Conservation (phyloP, 2,113 vertebrate genomes). For the Steatornis caripensis region DNA sequence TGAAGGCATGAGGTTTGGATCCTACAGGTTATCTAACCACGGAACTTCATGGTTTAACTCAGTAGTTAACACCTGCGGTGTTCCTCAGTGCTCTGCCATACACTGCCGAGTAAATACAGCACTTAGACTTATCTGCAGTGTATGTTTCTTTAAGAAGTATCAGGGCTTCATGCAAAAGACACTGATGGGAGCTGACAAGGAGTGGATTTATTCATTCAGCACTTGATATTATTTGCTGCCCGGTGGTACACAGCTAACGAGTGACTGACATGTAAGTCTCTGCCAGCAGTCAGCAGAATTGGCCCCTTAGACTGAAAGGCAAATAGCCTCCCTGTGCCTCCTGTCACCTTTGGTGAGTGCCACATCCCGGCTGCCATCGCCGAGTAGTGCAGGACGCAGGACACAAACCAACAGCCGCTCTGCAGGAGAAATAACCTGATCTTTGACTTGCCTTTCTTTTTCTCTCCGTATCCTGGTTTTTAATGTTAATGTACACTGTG, state of each 20-base stretch:
- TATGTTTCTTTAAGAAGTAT: conserved; percentile 47
- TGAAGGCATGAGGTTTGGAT: neutral
- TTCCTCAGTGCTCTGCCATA: neutral
- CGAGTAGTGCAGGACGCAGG: neutral
- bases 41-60: neutral
- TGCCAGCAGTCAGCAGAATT: conserved; percentile 30
- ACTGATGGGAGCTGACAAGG: conserved; percentile 63
- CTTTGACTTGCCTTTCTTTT: neutral
- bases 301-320: neutral
- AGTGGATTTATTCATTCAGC: conserved; percentile 57
- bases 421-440: neutral
- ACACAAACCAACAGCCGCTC: neutral
- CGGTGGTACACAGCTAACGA: neutral
- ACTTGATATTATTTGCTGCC: conserved; percentile 37
- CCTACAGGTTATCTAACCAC: neutral
- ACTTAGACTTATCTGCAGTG: neutral
- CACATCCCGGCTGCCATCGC: neutral
- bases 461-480: neutral
- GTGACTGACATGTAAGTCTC: conserved; percentile 1
- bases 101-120: neutral
- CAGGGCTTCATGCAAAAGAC: neutral
- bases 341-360: neutral
- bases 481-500: neutral
- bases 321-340: neutral
- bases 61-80: neutral